Conservation (phyloP, 2,888 invertebrate species). For the Epicampocera succincta region DNA sequence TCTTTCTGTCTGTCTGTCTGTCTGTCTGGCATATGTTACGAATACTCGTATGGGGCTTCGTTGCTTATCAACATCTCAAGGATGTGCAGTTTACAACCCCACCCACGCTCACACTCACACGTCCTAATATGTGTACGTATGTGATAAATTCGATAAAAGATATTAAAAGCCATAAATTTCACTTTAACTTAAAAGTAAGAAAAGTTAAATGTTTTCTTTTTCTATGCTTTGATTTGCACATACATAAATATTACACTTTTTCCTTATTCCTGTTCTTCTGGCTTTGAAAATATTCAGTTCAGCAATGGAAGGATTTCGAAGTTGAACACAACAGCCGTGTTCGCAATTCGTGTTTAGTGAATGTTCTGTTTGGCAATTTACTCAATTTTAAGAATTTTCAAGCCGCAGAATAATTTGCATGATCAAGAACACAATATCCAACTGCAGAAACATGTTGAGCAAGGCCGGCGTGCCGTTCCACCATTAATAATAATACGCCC, state of each 20-base stretch:
- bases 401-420: too few relatives aligned
- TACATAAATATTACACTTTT: slow-evolving; percentile 26
- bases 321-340: slow-evolving; percentile 26
- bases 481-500: slow-evolving; percentile 15
- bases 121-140: neutral
- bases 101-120: neutral
- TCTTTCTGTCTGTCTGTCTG: too few relatives aligned
- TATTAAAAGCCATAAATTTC: slow-evolving; percentile 67
- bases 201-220: slow-evolving; percentile 43
- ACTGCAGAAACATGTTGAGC: slow-evolving; percentile 2
- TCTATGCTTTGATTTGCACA: slow-evolving; percentile 35
- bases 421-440: too few relatives aligned
- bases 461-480: slow-evolving; percentile 10
- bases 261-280: neutral
- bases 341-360: too few relatives aligned
- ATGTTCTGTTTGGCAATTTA: too few relatives aligned
- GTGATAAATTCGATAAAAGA: slow-evolving; percentile 50
- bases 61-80: slow-evolving; percentile 66
- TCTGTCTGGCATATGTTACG: slow-evolving; percentile 59
- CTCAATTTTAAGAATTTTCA: too few relatives aligned
- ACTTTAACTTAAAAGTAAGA: slow-evolving; percentile 55
- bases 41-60: slow-evolving; percentile 20
- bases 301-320: slow-evolving; percentile 30
- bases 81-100: slow-evolving; percentile 33
- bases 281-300: slow-evolving; percentile 38